A percentile compares a stretch with the other conserved stretches of the same genome.
phyloP scores from a whole-genome alignment of 2,888 invertebrate genomes.

The Lordiphosa fenestrarum region DNA sequence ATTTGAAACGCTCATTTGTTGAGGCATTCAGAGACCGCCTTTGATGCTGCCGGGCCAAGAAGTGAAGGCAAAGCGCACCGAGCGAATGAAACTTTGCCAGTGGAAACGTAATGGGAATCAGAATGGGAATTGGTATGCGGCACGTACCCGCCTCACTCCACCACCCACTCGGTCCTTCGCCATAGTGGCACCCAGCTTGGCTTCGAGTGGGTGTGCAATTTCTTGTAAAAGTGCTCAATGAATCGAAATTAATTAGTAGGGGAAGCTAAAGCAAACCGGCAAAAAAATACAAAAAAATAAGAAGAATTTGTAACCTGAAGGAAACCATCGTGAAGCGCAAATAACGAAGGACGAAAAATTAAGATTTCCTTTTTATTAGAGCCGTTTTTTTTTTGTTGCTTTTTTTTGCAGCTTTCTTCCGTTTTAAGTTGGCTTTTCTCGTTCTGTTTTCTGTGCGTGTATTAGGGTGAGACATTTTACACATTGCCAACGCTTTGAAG shows the following conservation, averaged over 20 bases:
- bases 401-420: constrained; percentile 31
- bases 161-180: neutral
- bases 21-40: constrained; percentile 53
- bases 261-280: constrained; percentile 51
- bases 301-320: constrained; percentile 68
- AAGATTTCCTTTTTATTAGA: constrained; percentile 64
- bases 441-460: constrained; percentile 17
- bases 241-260: constrained; percentile 76
- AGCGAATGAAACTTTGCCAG: constrained; percentile 11
- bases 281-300: constrained; percentile 35
- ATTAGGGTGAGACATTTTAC: constrained; percentile 53
- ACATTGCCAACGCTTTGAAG: constrained; percentile 71
- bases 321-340: constrained; percentile 59
- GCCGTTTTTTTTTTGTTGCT: constrained; percentile 52
- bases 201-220: constrained; percentile 64
- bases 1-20: constrained; percentile 65
- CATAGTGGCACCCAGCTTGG: constrained; percentile 1
- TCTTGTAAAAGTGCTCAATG: constrained; percentile 73
- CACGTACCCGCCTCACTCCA: constrained; percentile 16
- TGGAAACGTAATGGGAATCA: constrained; percentile 46
- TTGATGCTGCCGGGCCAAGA: constrained; percentile 44
- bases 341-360: constrained; percentile 58
- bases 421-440: constrained; percentile 43
- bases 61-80: constrained; percentile 15
- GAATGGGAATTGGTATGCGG: constrained; percentile 23